Evolutionary conservation across 2,113 vertebrate genomes (phyloP).

Genomic region (Pteruthius melanotis): DNA sequence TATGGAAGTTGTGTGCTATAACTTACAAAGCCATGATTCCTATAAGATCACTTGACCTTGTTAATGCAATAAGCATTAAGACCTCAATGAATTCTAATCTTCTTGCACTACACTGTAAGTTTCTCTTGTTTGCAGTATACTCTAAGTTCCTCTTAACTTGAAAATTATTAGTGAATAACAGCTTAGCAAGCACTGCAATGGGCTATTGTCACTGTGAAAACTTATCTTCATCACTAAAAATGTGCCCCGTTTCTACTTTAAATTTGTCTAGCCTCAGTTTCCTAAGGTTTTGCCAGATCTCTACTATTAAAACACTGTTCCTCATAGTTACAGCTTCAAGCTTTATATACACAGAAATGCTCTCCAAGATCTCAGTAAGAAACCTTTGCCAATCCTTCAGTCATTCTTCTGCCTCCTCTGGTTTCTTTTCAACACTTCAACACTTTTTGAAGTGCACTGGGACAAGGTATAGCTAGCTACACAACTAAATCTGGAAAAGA

Average conservation of each 20-base stretch:
- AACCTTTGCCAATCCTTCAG: background rate
- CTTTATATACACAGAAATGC: background rate
- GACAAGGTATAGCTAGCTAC: background rate
- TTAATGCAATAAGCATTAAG: background rate
- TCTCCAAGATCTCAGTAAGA: background rate
- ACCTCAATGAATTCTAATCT: background rate
- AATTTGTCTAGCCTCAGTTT: background rate
- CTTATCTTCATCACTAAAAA: background rate
- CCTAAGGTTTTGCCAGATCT: background rate
- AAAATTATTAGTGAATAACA: background rate
- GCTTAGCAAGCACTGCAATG: background rate
- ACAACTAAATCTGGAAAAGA: slow-evolving; percentile 1
- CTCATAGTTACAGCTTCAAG: background rate
- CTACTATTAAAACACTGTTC: background rate
- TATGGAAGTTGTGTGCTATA: background rate
- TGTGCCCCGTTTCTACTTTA: background rate
- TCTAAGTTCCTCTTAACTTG: background rate
- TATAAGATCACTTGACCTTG: background rate
- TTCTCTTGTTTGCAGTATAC: background rate
- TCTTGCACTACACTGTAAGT: background rate
- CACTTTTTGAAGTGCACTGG: background rate
- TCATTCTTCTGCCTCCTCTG: background rate
- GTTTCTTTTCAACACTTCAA: slow-evolving; percentile 23
- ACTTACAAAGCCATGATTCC: background rate
- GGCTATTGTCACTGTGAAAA: background rate